Percentiles rank a stretch among this genome's conserved stretches.
Evolutionary conservation across 2,888 invertebrate species (phyloP).

Genomic region (Agrypnus murinus): DNA sequence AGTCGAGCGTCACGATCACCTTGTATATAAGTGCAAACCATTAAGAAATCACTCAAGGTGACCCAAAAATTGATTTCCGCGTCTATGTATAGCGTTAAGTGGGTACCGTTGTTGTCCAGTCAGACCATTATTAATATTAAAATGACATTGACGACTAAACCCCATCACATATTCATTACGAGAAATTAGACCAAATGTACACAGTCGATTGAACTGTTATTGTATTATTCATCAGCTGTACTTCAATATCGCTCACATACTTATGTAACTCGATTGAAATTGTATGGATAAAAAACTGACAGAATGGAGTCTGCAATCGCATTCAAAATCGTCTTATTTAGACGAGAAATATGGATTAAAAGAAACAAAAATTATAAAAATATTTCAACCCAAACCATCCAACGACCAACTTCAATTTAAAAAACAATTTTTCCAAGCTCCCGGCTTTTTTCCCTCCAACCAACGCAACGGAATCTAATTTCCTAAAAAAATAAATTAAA

Average conservation of each 20-base stretch:
- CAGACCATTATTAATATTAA: conserved; percentile 51
- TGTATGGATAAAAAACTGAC: too few species aligned
- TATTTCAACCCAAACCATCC: too few species aligned
- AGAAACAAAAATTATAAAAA: too few species aligned
- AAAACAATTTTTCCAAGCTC: conserved; percentile 2
- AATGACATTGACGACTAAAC: conserved; percentile 49
- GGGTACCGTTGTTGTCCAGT: conserved; percentile 42
- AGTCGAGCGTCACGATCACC: conserved; percentile 40
- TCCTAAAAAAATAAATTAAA: conserved; percentile 26
- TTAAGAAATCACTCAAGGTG: conserved; percentile 50
- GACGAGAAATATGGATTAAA: too few species aligned
- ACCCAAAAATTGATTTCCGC: conserved; percentile 54
- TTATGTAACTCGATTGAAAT: too few species aligned
- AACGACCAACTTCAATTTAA: neutral
- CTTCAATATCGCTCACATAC: neutral
- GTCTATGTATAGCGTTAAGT: conserved; percentile 41
- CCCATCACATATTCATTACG: conserved; percentile 42
- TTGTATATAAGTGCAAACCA: conserved; percentile 42
- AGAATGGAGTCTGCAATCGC: too few species aligned
- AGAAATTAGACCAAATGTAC: conserved; percentile 34
- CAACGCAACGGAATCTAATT: neutral
- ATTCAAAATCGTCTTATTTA: too few species aligned
- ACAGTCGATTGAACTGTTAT: conserved; percentile 15
- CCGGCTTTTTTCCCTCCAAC: neutral
- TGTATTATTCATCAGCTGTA: conserved; percentile 17